A percentile compares a stretch with the other conserved stretches of the same genome.
Evolutionary conservation across 2,113 vertebrate genomes (phyloP).

Genomic region (Cettia cetti): DNA sequence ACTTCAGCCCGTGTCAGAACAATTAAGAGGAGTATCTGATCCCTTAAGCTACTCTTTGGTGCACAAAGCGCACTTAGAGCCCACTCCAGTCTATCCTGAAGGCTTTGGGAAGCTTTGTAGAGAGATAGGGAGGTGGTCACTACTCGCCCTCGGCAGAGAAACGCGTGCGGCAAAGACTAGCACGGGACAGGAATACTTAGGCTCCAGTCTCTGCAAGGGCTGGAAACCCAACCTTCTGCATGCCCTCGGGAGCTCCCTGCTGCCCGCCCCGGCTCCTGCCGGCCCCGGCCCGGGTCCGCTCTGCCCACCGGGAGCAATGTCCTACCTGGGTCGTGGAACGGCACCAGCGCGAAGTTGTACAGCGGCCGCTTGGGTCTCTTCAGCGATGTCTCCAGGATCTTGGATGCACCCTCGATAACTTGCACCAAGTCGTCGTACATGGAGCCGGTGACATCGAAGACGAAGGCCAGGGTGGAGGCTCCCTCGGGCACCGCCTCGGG

Average conservation of each 20-base stretch:
- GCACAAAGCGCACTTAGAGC: rapidly evolving
- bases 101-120: background rate
- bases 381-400: constrained; percentile 94
- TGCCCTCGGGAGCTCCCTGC: background rate
- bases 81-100: background rate
- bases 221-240: background rate
- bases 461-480: constrained; percentile 94
- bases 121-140: background rate
- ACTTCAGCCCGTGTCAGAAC: background rate
- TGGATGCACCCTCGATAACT: constrained; percentile 96
- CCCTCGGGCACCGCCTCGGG: constrained; percentile 84
- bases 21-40: too few species aligned
- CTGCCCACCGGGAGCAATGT: background rate
- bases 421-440: constrained; percentile 99
- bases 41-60: background rate
- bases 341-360: constrained; percentile 94
- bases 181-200: background rate
- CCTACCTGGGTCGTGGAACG: constrained; percentile 97
- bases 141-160: background rate
- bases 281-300: background rate
- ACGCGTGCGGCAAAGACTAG: background rate
- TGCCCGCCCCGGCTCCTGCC: background rate
- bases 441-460: constrained; percentile 98
- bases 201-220: background rate
- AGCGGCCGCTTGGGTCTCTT: constrained; percentile 90